A percentile compares a stretch with the other conserved stretches of the same genome.
phyloP scores from a whole-genome alignment of 23 tunicate genomes.

The Clavelina lepadiformis region DNA sequence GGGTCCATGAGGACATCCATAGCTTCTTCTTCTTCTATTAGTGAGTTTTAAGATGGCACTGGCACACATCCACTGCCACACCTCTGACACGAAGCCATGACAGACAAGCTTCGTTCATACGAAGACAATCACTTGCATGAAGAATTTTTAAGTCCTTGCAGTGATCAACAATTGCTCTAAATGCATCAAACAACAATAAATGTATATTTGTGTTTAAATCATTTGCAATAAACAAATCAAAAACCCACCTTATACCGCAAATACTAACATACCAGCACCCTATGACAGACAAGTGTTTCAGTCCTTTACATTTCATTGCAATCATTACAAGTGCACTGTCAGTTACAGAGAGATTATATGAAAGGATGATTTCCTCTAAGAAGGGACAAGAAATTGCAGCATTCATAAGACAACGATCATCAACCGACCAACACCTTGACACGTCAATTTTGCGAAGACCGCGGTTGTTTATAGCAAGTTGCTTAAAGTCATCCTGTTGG shows the following conservation, averaged over 20 bases:
- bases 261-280: conserved; percentile 43
- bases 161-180: conserved; percentile 29
- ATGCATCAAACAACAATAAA: too few species aligned
- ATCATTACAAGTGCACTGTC: conserved; percentile 6
- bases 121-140: conserved; percentile 18
- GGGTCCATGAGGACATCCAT: too few species aligned
- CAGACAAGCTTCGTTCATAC: conserved; percentile 23
- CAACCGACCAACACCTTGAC: conserved; percentile 25
- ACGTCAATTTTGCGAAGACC: conserved; percentile 5
- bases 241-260: conserved; percentile 32
- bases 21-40: too few species aligned
- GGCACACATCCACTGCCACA: conserved; percentile 8
- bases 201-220: not conserved
- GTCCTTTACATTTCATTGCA: conserved; percentile 12
- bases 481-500: conserved; percentile 32
- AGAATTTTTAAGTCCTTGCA: conserved; percentile 13
- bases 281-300: conserved; percentile 8
- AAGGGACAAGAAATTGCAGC: conserved; percentile 6
- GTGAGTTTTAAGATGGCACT: conserved; percentile 11
- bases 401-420: conserved; percentile 16
- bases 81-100: conserved; percentile 20
- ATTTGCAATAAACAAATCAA: not conserved
- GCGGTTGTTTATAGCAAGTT: conserved; percentile 17
- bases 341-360: conserved; percentile 25
- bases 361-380: not conserved